phyloP scores from a whole-genome alignment of 2,888 invertebrate genomes.

The Megastigmus dorsalis region DNA sequence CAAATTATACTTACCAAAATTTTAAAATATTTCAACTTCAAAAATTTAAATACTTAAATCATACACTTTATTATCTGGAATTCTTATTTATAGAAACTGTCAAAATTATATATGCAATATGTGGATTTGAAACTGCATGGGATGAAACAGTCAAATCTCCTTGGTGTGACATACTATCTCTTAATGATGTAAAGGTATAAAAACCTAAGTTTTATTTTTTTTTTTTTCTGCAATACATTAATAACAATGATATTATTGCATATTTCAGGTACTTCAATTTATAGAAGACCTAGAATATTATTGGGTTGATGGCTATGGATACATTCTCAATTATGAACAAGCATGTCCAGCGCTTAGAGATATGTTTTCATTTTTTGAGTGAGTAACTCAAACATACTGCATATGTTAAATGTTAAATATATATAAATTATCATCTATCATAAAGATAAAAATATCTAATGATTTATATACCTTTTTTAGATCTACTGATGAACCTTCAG shows the following conservation, averaged over 20 bases:
- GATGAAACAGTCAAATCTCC: constrained; percentile 79
- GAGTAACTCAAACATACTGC: constrained; percentile 65
- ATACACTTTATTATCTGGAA: background rate
- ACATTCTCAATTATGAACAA: constrained; percentile 82
- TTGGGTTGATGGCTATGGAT: constrained; percentile 89
- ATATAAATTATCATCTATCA: constrained; percentile 21
- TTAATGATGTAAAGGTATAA: constrained; percentile 77
- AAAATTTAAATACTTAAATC: constrained; percentile 9
- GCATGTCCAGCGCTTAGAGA: constrained; percentile 85
- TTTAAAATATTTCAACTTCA: background rate
- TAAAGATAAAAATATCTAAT: constrained; percentile 17
- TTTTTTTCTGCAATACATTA: background rate
- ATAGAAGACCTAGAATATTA: constrained; percentile 86
- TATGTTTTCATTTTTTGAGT: constrained; percentile 83
- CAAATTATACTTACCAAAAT: background rate
- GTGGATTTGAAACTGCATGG: constrained; percentile 91
- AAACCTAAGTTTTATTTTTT: constrained; percentile 1
- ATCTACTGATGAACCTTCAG: constrained; percentile 69
- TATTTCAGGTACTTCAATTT: constrained; percentile 82
- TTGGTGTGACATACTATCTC: constrained; percentile 86
- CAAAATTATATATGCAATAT: constrained; percentile 82
- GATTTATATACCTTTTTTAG: constrained; percentile 57
- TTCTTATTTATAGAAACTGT: constrained; percentile 76
- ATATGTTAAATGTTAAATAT: background rate
- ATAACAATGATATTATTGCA: constrained; percentile 1